These are phyloP conservation scores for Siniperca knerii DNA, from an alignment of 2,113 vertebrate species.

Conservation along the genomic window DNA sequence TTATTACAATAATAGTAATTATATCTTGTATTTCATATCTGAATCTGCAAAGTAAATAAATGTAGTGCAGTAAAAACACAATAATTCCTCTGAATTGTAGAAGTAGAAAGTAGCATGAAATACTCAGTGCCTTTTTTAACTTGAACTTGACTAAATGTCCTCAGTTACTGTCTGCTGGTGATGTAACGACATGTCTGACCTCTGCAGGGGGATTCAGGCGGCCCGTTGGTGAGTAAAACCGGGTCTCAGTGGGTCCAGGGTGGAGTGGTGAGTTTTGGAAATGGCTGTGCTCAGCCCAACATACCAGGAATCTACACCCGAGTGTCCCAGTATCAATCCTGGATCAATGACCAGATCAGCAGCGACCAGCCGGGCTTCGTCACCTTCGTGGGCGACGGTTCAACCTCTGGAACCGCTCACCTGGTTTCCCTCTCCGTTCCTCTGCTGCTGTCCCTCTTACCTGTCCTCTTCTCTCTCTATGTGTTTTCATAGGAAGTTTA, in stretches of 20 bases:
- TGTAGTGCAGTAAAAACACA: no score
- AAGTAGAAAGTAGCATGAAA: no score
- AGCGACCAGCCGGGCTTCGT: not conserved
- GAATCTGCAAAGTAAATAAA: no score
- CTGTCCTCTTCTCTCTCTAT: not conserved
- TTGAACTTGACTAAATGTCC: no score
- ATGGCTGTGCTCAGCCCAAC: slow-evolving; percentile 74
- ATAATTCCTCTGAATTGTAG: no score
- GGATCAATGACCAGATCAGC: slow-evolving; percentile 53
- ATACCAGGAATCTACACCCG: slow-evolving; percentile 67
- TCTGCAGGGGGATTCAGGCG: slow-evolving; percentile 89
- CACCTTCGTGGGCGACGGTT: not conserved
- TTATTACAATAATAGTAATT: no score
- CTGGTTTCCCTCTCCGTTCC: not conserved
- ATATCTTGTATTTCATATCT: no score
- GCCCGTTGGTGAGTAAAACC: slow-evolving; percentile 85
- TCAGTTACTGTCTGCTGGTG: no score
- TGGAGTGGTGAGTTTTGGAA: slow-evolving; percentile 90
- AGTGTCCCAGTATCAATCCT: slow-evolving; percentile 62
- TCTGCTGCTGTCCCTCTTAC: slow-evolving; percentile 40
- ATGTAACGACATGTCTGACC: not conserved
- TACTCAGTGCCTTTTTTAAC: not conserved
- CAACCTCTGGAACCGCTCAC: not conserved
- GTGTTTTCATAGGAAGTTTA: slow-evolving; percentile 19
- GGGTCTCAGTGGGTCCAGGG: slow-evolving; percentile 82